These are phyloP conservation scores for Pandemis corylana DNA, from an alignment of 2,888 invertebrate genomes.

Conservation along the genomic window DNA sequence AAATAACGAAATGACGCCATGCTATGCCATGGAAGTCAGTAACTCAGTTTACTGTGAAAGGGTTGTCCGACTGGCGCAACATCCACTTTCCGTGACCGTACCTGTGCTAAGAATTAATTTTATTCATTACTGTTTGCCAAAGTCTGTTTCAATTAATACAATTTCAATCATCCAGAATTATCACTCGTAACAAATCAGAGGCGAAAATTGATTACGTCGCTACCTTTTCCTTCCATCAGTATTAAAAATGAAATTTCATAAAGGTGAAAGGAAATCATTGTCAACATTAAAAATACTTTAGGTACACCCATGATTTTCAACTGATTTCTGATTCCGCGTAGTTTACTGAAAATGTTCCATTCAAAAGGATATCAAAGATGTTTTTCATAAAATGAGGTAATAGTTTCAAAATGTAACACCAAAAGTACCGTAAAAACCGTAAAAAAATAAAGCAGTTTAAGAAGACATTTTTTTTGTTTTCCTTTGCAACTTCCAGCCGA, in stretches of 20 bases:
- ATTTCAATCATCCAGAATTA: slow-evolving; percentile 1
- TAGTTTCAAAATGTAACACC: too few relatives aligned
- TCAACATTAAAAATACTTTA: not conserved
- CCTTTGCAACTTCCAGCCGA: too few relatives aligned
- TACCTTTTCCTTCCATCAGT: slow-evolving; percentile 5
- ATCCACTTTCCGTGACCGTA: not conserved
- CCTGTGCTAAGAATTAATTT: not conserved
- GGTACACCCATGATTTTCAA: not conserved
- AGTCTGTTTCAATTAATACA: not conserved
- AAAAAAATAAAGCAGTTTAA: too few relatives aligned
- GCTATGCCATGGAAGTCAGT: not conserved
- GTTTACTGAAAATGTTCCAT: not conserved
- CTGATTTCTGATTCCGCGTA: not conserved
- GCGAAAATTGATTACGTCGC: slow-evolving; percentile 9
- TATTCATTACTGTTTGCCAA: not conserved
- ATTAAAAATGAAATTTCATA: slow-evolving; percentile 1
- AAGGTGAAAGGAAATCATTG: not conserved
- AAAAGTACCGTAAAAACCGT: too few relatives aligned
- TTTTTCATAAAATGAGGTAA: too few relatives aligned
- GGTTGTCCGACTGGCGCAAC: not conserved
- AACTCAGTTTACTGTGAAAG: not conserved
- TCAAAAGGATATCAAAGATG: not conserved
- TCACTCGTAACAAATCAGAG: slow-evolving; percentile 8
- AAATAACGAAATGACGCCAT: too few relatives aligned
- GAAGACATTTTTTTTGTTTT: too few relatives aligned